Evolutionary conservation across 2,797 vertebrate genomes (phyloP).

Genomic region (Chelon auratus): DNA sequence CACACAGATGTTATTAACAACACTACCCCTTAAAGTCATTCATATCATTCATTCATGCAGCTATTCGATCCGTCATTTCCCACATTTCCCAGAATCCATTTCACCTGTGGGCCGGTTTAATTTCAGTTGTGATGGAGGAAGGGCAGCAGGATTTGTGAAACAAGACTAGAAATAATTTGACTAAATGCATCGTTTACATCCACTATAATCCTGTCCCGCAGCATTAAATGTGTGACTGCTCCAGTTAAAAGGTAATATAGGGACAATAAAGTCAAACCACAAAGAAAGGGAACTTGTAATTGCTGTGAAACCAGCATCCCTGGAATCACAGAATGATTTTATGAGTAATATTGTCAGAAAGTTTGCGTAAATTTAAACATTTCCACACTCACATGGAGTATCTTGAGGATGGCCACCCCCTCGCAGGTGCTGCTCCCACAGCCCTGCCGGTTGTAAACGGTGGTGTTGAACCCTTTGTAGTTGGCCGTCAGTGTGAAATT

Average conservation of each 20-base stretch:
- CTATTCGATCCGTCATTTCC: too few species aligned
- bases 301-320: not conserved
- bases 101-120: too few species aligned
- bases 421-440: slow-evolving; percentile 94
- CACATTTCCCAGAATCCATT: too few species aligned
- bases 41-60: not conserved
- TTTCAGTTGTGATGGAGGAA: too few species aligned
- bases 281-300: slow-evolving; percentile 12
- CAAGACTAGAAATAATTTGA: too few species aligned
- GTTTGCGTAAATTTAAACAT: too few species aligned
- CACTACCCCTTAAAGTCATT: not conserved
- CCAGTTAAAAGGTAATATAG: not conserved
- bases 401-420: slow-evolving; percentile 91
- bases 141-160: too few species aligned
- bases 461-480: slow-evolving; percentile 82
- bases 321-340: not conserved
- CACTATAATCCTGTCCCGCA: too few species aligned
- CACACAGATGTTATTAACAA: not conserved
- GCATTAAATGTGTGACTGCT: not conserved
- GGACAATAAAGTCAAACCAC: slow-evolving; percentile 12
- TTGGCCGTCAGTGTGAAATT: slow-evolving; percentile 81
- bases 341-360: too few species aligned
- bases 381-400: slow-evolving; percentile 86
- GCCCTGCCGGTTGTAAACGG: slow-evolving; percentile 85
- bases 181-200: not conserved